Evolutionary conservation across 2,888 invertebrate species (phyloP), one percentile per base, ranked within the genome.

Genomic region (Nomada flava): DNA sequence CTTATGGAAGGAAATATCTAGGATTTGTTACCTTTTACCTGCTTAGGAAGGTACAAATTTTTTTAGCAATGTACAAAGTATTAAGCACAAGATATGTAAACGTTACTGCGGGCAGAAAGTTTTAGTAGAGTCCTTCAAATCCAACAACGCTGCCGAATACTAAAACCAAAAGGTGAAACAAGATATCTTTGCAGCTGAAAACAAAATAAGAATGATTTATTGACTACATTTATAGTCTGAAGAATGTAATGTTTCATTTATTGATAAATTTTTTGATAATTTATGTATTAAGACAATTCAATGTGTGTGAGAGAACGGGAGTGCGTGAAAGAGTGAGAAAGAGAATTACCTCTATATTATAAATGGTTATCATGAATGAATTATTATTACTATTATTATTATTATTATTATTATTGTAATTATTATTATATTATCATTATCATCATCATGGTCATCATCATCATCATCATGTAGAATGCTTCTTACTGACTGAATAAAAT

Each of bases 401-500:
- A 20, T 86, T 82, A 80, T 82, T 59, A 84, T 84, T 59, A 86
- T 86, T 86, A 84, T 82, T 74, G 63, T 84, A 83, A 81, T 80
- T 52, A 72, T 67, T 20, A 73, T 77, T 59, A 53, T 85, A 85
- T 82, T 74, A 81, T 81, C 74, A 86, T 89, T 76, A 86, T 89
- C 76, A 83, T 80, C n/a, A 81, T 82, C 73, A 79, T 79, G 63
- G 80, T 84, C 82, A 89, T 89, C 87, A 90, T 91, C 86, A 90
- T 89, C 89, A 91, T 91, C 90, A 90, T 92, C 92, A 92, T 93
- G 93, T 93, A 93, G 92, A 92, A 92, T 91, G 92, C 93, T 93
- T 93, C 92, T 93, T 93, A 93, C 92, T 92, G 93, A 93, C 92
- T 93, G 93, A 93, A 93, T 93, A 93, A 93, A 93, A 93, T 93